phyloP scores from a whole-genome alignment of 2,797 vertebrate genomes.

The Lepilemur septentrionalis region DNA sequence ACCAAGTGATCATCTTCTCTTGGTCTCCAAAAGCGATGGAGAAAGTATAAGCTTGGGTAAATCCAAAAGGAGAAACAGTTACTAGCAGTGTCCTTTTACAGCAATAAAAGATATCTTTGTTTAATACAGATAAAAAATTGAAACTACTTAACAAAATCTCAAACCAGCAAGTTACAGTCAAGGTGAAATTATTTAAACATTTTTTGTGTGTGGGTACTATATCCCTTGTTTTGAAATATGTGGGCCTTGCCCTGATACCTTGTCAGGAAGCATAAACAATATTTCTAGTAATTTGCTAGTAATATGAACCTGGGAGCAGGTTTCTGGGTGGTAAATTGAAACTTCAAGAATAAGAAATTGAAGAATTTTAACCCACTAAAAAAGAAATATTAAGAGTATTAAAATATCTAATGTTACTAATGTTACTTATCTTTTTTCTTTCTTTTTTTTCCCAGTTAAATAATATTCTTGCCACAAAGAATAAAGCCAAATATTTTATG shows the following conservation, averaged over 20 bases:
- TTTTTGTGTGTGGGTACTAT: conserved; percentile 12
- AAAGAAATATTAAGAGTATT: not conserved
- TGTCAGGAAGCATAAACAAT: not conserved
- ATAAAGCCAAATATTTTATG: conserved; percentile 44
- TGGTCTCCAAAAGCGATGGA: conserved; percentile 40
- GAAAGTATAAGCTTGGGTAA: not conserved
- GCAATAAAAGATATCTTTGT: conserved; percentile 73
- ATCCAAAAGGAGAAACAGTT: conserved; percentile 59
- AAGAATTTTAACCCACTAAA: not conserved
- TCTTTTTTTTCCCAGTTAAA: fast-evolving
- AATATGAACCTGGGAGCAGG: not conserved
- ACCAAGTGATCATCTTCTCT: conserved; percentile 31
- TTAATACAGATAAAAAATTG: conserved; percentile 73
- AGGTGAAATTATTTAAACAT: conserved; percentile 40
- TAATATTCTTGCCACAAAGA: not conserved
- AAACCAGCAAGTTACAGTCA: conserved; percentile 44
- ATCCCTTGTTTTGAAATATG: conserved; percentile 50
- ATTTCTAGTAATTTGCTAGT: not conserved
- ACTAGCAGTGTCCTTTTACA: conserved; percentile 56
- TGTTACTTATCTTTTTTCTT: not conserved
- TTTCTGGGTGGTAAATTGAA: not conserved
- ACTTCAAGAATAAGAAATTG: not conserved
- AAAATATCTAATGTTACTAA: not conserved
- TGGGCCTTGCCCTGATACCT: not conserved
- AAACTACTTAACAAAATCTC: conserved; percentile 70